phyloP scores from a whole-genome alignment of 1,140 invertebrate species.

The Venturia canescens region DNA sequence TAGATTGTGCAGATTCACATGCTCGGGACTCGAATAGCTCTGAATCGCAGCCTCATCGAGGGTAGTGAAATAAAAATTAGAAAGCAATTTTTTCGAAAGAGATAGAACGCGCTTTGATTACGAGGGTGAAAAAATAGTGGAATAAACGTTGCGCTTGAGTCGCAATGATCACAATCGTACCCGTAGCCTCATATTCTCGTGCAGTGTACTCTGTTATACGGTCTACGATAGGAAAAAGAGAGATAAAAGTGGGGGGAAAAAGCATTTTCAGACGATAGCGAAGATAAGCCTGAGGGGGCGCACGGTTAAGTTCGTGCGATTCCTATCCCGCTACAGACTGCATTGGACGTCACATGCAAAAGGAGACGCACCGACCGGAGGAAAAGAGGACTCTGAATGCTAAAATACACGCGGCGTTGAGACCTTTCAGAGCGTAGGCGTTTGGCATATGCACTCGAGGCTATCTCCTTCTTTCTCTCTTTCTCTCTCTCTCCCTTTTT shows the following conservation, averaged over 20 bases:
- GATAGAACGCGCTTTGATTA: too few relatives aligned
- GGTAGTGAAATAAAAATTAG: too few relatives aligned
- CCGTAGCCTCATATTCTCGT: not conserved
- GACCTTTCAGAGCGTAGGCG: conserved; percentile 60
- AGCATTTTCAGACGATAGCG: conserved; percentile 26
- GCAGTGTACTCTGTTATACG: conserved; percentile 16
- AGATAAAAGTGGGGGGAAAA: conserved; percentile 16
- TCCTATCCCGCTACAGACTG: not conserved
- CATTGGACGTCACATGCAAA: not conserved
- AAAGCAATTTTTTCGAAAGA: too few relatives aligned
- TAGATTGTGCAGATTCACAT: too few relatives aligned
- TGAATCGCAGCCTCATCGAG: too few relatives aligned
- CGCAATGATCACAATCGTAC: not conserved
- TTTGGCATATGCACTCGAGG: conserved; percentile 49
- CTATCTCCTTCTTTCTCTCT: conserved; percentile 12
- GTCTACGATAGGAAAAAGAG: not conserved
- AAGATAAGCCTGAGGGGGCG: conserved; percentile 30
- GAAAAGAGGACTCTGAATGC: conserved; percentile 64
- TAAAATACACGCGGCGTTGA: conserved; percentile 59
- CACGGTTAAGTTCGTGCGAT: conserved; percentile 1
- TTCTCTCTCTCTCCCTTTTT: conserved; percentile 6
- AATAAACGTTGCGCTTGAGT: not conserved
- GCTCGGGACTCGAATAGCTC: too few relatives aligned
- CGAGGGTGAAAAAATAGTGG: not conserved
- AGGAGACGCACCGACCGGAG: not conserved